phyloP scores from a whole-genome alignment of 2,797 vertebrate species.

The Sebastes melanostomus region DNA sequence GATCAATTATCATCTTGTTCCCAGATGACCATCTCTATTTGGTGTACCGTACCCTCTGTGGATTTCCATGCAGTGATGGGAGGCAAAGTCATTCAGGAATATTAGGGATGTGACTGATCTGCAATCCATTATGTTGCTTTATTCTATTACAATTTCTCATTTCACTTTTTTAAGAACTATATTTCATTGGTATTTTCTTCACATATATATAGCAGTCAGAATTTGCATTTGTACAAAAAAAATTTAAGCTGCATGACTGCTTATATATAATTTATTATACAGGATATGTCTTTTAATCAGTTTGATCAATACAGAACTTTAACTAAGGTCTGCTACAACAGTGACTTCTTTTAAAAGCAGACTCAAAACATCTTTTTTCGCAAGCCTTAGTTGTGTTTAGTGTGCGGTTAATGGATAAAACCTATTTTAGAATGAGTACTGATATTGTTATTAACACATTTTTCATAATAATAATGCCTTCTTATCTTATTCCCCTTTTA shows the following conservation, averaged over 20 bases:
- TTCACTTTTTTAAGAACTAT: neutral
- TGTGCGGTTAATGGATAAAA: too few species aligned
- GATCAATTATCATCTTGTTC: conserved; percentile 69
- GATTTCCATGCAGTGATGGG: conserved; percentile 24
- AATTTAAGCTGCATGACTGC: neutral
- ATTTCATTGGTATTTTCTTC: neutral
- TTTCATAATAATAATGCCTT: too few species aligned
- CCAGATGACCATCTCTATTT: conserved; percentile 65
- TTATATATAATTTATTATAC: neutral
- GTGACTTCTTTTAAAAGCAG: too few species aligned
- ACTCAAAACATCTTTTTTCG: too few species aligned
- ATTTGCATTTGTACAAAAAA: neutral
- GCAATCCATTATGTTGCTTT: neutral
- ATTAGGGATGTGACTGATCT: conserved; percentile 16
- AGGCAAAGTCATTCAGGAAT: conserved; percentile 32
- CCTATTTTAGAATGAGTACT: fast-evolving
- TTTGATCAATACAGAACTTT: too few species aligned
- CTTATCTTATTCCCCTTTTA: too few species aligned
- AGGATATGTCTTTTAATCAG: neutral
- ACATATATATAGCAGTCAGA: too few species aligned
- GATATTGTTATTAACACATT: too few species aligned
- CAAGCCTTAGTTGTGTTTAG: too few species aligned
- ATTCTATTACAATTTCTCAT: neutral
- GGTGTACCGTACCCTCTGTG: conserved; percentile 17
- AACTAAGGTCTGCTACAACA: too few species aligned